Evolutionary conservation across 2,113 vertebrate species (phyloP), one percentile per base, ranked within the genome.

Genomic region (Misgurnus anguillicaudatus): DNA sequence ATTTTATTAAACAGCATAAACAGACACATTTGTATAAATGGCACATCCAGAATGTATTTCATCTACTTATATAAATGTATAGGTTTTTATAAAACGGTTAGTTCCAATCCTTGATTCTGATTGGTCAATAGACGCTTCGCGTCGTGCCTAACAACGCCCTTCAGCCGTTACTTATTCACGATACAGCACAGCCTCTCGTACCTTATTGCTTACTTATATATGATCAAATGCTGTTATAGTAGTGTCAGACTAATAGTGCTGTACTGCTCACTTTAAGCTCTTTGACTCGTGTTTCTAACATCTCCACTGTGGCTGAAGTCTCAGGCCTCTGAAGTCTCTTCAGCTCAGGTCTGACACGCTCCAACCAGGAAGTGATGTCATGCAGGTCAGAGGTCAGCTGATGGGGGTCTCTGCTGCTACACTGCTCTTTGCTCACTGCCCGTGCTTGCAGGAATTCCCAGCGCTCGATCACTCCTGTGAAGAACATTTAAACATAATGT

Each of bases 381-480:
- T 86, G 72, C 41, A 98, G 91, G 81, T 95, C 93, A 0, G 91
- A 86, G 11, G 88, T 89, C 71, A 97, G 89, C 78, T 88, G 88
- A 65, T 91, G 90, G 42, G 89, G 72, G 13, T 92, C 90, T 78
- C 89, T 91, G 72, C 90, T 90, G 70, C 86, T 80, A 8, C 86
- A 68, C 38, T 90, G 91, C 76, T 94, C 93, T 51, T 90, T 87
- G 80, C 88, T 93, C 48, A 93, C 91, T 58, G 94, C 93, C 78
- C 90, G 94, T 38, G 94, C 95, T 87, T 94, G 92, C 21, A 95
- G 87, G 78, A 95, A 92, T 84, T 97, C 95, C 96, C 96, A 97
- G 75, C 94, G 94, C 75, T 95, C 95, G 7, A 96, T 95, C 82
- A 94, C 90, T 65, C 93, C 96, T 98, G 88, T 17, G 73, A 41